Base-by-base conservation (phyloP, 1,140 invertebrate species). In the Zaprionus lachaisei region DNA sequence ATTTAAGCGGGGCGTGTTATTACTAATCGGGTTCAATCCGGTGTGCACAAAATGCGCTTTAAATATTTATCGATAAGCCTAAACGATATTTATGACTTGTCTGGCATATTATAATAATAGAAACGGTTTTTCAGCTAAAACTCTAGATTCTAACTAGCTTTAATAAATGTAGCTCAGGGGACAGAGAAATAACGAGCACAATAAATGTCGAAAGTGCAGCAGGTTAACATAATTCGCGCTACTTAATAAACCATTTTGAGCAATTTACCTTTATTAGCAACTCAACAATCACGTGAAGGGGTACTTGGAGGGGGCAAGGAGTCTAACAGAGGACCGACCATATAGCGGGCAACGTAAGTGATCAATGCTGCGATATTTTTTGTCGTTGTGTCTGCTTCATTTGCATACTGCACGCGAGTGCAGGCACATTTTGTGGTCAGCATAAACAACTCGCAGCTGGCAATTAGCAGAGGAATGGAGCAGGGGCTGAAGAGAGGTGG, bases 201-300 rank as follows among this genome's bases (percentile, higher is more conserved):
- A 76, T 87, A 68, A 87, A 83, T 87, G 83, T 78, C 83, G 78
- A 72, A 69, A 51, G 70, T 54, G 44, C 67, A 26, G 62, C 69
- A 72, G 57, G 64, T 75, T 26, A 55, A 76, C 66, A 76, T 84
- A 75, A 76, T 89, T 89, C 22, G 72, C 71, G 81, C 81, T 77
- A 79, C 87, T 87, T 89, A 89, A 78, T 79, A 77, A 89, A 80
- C 81, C 77, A 80, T 86, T 80, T 86, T 47, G 47, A 76, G 56
- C 83, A 81, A 82, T 80, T 86, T 83, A 78, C 54, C 80, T 80
- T 83, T 83, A 86, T 86, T 86, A 86, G 77, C 77, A 55, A 22
- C 67, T 54, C 67, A 63, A 69, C 56, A 69, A 69, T 68, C 70
- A 31, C 61, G 17, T 51, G 55, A 38, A 41, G 26, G 54, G 24